These are phyloP conservation scores for Drosophila tanythrix DNA, from an alignment of 2,888 invertebrate genomes.

Conservation along the genomic window DNA sequence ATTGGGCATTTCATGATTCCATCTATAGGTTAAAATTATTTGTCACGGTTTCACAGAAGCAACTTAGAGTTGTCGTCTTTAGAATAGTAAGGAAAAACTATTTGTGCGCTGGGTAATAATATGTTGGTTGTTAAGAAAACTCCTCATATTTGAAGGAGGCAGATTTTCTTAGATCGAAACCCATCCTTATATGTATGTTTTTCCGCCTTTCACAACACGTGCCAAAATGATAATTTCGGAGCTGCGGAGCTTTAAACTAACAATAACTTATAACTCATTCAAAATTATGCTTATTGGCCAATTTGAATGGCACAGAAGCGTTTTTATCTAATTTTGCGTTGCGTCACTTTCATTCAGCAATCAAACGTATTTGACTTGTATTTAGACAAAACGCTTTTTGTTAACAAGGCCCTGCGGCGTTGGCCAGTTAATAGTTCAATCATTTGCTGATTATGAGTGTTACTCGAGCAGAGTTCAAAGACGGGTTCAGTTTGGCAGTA, in stretches of 20 bases:
- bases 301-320: slow-evolving; percentile 18
- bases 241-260: background rate
- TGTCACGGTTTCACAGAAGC: background rate
- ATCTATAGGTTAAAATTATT: background rate
- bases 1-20: background rate
- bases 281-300: slow-evolving; percentile 1
- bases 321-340: slow-evolving; percentile 12
- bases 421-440: slow-evolving; percentile 52
- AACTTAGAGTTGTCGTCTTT: background rate
- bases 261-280: slow-evolving; percentile 1
- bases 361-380: slow-evolving; percentile 27
- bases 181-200: background rate
- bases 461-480: slow-evolving; percentile 35
- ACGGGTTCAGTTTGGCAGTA: slow-evolving; percentile 51
- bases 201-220: background rate
- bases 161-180: background rate
- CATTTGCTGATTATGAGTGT: slow-evolving; percentile 31
- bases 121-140: background rate
- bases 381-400: slow-evolving; percentile 40
- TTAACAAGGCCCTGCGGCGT: slow-evolving; percentile 29
- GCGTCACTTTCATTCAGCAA: slow-evolving; percentile 31
- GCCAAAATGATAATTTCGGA: background rate
- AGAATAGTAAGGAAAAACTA: background rate
- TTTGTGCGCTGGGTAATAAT: background rate
- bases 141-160: rapidly evolving